Percentiles rank a stretch among this genome's conserved stretches.
Conservation (phyloP, 2,113 vertebrate genomes). For the Dipodomys spectabilis region DNA sequence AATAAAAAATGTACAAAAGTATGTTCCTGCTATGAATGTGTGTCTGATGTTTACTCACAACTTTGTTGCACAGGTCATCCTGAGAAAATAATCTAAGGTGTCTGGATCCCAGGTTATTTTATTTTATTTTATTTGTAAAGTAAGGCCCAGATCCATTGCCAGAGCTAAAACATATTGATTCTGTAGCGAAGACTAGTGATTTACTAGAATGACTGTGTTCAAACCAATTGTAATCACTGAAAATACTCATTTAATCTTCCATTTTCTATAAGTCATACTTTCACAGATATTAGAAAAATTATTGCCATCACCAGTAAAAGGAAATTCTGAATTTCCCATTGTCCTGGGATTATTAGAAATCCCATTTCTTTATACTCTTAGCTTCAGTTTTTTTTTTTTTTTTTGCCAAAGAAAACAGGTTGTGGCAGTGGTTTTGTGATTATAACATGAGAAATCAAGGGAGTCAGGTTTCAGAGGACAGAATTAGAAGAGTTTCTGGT, state of each 20-base stretch:
- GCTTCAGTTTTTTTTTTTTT: background rate
- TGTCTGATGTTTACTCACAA: constrained; percentile 54
- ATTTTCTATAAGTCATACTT: constrained; percentile 58
- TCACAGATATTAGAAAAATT: constrained; percentile 21
- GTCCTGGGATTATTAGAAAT: background rate
- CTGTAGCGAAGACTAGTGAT: constrained; percentile 47
- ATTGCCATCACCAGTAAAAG: background rate
- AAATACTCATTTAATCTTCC: constrained; percentile 52
- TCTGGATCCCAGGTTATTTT: constrained; percentile 16
- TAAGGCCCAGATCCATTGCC: background rate
- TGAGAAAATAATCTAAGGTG: constrained; percentile 53
- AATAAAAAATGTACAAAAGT: background rate
- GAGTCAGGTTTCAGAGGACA: background rate
- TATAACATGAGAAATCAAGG: background rate
- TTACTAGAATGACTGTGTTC: constrained; percentile 44
- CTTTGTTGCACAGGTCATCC: background rate
- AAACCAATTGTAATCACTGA: constrained; percentile 54
- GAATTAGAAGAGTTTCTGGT: background rate
- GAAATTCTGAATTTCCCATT: constrained; percentile 53
- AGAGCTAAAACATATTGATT: constrained; percentile 58
- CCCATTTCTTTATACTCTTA: background rate
- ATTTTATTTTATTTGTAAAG: constrained; percentile 28
- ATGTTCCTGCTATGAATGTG: constrained; percentile 36
- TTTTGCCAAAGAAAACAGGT: background rate
- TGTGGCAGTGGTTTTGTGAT: background rate